A percentile compares a stretch with the other conserved stretches of the same genome.
These are phyloP conservation scores for Stylophora pistillata DNA, from an alignment of 64 coral and sea anemone genomes.

Conservation along the genomic window DNA sequence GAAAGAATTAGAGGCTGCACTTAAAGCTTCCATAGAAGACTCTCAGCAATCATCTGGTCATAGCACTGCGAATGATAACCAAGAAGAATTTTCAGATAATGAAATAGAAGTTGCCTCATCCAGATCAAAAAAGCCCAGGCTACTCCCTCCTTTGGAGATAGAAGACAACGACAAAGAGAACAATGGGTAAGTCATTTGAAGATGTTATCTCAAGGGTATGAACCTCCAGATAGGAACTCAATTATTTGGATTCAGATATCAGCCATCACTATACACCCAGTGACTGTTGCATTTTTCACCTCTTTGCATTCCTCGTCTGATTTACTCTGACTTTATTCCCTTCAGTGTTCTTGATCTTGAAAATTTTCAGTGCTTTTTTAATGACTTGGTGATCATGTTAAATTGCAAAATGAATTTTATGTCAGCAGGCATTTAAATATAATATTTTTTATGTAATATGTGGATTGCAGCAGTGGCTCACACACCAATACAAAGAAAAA, in stretches of 20 bases:
- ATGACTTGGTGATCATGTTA: too few relatives aligned
- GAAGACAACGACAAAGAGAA: slow-evolving; percentile 48
- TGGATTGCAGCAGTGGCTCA: neutral
- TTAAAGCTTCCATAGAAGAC: slow-evolving; percentile 77
- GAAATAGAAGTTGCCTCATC: neutral
- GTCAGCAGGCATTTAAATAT: neutral
- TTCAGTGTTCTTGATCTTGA: too few relatives aligned
- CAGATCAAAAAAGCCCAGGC: slow-evolving; percentile 28
- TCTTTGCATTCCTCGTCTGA: too few relatives aligned
- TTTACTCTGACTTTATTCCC: too few relatives aligned
- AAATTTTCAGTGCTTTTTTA: too few relatives aligned
- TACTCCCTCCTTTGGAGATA: slow-evolving; percentile 10
- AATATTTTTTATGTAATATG: neutral
- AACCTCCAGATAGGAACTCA: too few relatives aligned
- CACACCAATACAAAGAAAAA: slow-evolving; percentile 4
- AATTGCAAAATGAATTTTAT: too few relatives aligned
- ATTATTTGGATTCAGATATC: too few relatives aligned
- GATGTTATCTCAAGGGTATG: too few relatives aligned
- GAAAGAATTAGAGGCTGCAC: slow-evolving; percentile 82
- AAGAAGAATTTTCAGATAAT: slow-evolving; percentile 12
- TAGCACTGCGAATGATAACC: slow-evolving; percentile 34
- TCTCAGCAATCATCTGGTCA: slow-evolving; percentile 66
- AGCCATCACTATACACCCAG: too few relatives aligned
- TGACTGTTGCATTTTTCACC: too few relatives aligned
- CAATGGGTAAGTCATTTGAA: neutral